Conservation (phyloP, 1,140 invertebrate genomes). For the Brachionus rotundiformis region DNA sequence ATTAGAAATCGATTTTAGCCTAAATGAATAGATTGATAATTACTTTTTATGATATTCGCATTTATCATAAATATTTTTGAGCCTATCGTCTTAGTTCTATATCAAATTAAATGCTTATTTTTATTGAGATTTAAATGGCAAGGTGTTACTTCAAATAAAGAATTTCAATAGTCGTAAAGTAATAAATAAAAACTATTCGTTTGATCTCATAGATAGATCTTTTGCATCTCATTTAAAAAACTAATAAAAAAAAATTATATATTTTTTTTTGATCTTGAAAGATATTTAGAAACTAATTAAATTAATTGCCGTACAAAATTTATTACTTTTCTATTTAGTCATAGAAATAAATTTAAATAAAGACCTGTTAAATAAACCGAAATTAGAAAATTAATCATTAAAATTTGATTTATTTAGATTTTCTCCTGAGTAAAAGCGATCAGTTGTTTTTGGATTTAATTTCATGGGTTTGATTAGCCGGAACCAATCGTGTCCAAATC, state of each 20-base stretch:
- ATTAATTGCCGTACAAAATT: slow-evolving; percentile 48
- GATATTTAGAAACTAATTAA: slow-evolving; percentile 51
- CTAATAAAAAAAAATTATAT: slow-evolving; percentile 33
- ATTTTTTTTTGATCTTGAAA: slow-evolving; percentile 47
- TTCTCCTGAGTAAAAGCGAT: not conserved
- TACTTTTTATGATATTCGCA: slow-evolving; percentile 41
- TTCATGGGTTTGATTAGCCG: not conserved
- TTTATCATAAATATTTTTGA: slow-evolving; percentile 37
- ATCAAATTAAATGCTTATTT: slow-evolving; percentile 14
- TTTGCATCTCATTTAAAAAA: slow-evolving; percentile 2
- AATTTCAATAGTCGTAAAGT: slow-evolving; percentile 42
- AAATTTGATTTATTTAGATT: slow-evolving; percentile 21
- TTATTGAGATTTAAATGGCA: slow-evolving; percentile 48
- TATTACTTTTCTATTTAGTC: slow-evolving; percentile 13
- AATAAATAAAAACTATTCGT: slow-evolving; percentile 48
- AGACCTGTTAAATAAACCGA: slow-evolving; percentile 34
- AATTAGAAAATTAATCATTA: not conserved
- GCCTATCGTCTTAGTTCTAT: slow-evolving; percentile 10
- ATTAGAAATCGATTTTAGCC: slow-evolving; percentile 2
- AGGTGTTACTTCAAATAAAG: slow-evolving; percentile 39
- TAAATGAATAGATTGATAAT: slow-evolving; percentile 17
- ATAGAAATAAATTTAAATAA: slow-evolving; percentile 23
- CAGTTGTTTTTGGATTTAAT: not conserved
- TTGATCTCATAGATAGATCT: slow-evolving; percentile 43
- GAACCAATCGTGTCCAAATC: not conserved